Conservation (phyloP, 2,888 invertebrate species). For the Calliphora vomitoria region DNA sequence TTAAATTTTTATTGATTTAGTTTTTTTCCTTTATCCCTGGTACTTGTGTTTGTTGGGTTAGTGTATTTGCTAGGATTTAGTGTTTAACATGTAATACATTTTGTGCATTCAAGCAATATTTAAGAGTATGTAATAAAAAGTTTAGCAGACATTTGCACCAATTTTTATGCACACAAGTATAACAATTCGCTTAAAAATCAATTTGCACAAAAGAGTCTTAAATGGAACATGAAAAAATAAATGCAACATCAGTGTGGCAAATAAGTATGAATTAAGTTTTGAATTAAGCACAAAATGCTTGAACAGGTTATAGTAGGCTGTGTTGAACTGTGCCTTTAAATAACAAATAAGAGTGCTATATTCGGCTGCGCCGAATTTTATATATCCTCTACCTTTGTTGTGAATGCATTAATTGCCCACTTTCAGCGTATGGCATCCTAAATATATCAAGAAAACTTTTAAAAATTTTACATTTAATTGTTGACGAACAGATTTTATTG, state of each 20-base stretch:
- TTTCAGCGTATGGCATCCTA: too few species aligned
- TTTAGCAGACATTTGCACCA: constrained; percentile 44
- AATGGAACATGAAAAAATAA: background rate
- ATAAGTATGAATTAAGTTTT: background rate
- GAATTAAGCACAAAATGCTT: background rate
- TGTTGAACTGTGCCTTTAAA: too few species aligned
- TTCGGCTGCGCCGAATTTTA: too few species aligned
- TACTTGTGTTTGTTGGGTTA: background rate
- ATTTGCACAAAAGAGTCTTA: background rate
- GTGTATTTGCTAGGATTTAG: background rate
- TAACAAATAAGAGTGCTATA: too few species aligned
- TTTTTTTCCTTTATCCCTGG: too few species aligned
- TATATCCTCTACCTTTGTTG: too few species aligned
- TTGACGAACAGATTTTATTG: too few species aligned
- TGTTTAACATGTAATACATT: background rate
- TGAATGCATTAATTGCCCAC: too few species aligned
- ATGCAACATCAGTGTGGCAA: background rate
- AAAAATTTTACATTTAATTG: too few species aligned
- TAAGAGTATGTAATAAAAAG: background rate
- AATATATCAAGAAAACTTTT: too few species aligned
- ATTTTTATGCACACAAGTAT: constrained; percentile 15
- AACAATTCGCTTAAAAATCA: background rate
- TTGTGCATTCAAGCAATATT: constrained; percentile 26
- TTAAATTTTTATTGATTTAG: too few species aligned
- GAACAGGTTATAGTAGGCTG: too few species aligned